phyloP scores from a whole-genome alignment of 2,888 invertebrate genomes.

The Helobdella robusta region DNA sequence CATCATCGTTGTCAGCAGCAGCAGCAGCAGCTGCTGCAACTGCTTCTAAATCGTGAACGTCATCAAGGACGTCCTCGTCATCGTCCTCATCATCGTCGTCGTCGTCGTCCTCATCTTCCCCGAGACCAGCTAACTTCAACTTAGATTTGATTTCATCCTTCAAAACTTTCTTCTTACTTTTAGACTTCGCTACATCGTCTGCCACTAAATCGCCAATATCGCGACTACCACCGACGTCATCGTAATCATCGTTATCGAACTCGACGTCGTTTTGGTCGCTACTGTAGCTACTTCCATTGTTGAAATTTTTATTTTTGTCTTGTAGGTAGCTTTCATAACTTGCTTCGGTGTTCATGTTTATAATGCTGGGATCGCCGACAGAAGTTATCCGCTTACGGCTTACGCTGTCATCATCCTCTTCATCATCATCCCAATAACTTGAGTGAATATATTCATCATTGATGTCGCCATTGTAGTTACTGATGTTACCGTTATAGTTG shows the following conservation, averaged over 20 bases:
- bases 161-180: no score
- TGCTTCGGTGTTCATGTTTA: neutral
- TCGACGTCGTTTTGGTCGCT: neutral
- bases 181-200: no score
- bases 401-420: constrained; percentile 5
- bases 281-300: no score
- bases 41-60: neutral
- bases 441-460: no score
- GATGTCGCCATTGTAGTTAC: no score
- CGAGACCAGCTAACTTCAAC: neutral
- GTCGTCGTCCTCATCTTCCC: constrained; percentile 20
- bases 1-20: constrained; percentile 18
- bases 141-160: no score
- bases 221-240: neutral
- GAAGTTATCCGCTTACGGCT: no score
- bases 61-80: constrained; percentile 16
- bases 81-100: constrained; percentile 23
- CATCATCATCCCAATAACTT: no score
- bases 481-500: no score
- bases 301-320: no score
- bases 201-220: neutral
- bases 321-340: constrained; percentile 3
- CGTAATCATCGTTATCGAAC: neutral
- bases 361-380: constrained; percentile 6
- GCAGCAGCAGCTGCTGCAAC: neutral